Base-by-base conservation (phyloP, 2,888 invertebrate species). In the Drosophila kanekoi region DNA sequence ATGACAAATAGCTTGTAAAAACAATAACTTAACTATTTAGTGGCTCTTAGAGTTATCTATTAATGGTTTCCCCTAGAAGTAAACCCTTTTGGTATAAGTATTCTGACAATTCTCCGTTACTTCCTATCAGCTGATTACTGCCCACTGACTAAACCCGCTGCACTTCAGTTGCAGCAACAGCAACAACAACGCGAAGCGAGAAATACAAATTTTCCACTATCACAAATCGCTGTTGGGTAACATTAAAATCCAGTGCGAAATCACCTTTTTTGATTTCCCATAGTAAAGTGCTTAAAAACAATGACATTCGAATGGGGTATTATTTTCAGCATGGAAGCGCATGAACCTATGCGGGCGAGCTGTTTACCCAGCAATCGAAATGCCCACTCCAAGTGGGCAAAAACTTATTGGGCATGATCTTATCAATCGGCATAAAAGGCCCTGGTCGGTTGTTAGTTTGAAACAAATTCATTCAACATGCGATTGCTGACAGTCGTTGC, bases 341-440 rank as follows among this genome's bases (percentile, higher is more conserved):
- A 48, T 40, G 43, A 11, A 44, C 37, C 20, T 13, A 33, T 13
- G 38, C 23, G 28, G 33, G 18, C 33, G 13, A 13, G 14, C n/a
- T 87, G 57, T 89, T 89, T 82, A 74, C 47, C 38, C 32, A 87
- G 70, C 87, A 70, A 84, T 89, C 66, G 57, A 82, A 64, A 33
- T 62, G 49, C 32, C 54, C 63, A 87, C 81, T 89, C 41, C 23
- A 82, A 62, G 41, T 40, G 33, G 28, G 14, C 35, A 37, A 33
- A 28, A 45, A 49, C 51, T 60, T 40, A 72, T 75, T 61, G 68
- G 53, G 35, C 45, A 48, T 20, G 11, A 18, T 4, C 62, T 81
- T 75, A 82, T 89, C 89, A 48, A 11, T 1, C 1, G 14, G 37
- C 63, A 89, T 89, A 89, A 78, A 83, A 83, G 56, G 20, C 45